Evolutionary conservation across 1,140 invertebrate species (phyloP).

Genomic region (Drosophila paulistorum): DNA sequence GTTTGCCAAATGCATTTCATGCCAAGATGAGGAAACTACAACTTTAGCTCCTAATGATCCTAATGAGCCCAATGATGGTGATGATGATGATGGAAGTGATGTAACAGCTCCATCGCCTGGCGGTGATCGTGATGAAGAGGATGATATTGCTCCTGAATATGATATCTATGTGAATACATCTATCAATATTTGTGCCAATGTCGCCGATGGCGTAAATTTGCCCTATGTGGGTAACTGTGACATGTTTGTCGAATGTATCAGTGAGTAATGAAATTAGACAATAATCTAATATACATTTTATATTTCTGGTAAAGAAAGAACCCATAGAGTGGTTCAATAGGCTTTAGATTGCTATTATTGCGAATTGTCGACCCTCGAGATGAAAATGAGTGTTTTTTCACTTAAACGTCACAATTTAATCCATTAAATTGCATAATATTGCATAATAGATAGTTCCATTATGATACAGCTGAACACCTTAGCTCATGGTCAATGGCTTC

Average conservation of each 20-base stretch:
- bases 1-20: not conserved
- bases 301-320: too few relatives aligned
- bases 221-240: slow-evolving; percentile 49
- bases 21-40: not conserved
- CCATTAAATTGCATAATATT: too few relatives aligned
- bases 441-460: too few relatives aligned
- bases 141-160: not conserved
- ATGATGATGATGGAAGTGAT: not conserved
- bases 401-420: too few relatives aligned
- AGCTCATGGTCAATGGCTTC: too few relatives aligned
- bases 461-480: too few relatives aligned
- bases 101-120: slow-evolving; percentile 48
- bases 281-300: not conserved
- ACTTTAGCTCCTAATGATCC: too few relatives aligned
- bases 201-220: slow-evolving; percentile 38
- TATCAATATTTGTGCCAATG: slow-evolving; percentile 47
- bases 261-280: slow-evolving; percentile 25
- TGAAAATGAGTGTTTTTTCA: too few relatives aligned
- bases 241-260: slow-evolving; percentile 36
- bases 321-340: too few relatives aligned
- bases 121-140: not conserved
- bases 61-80: too few relatives aligned
- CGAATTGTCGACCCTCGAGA: too few relatives aligned
- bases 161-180: slow-evolving; percentile 35
- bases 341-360: too few relatives aligned